Percentiles rank a stretch among this genome's conserved stretches.
Conservation (phyloP, 2,888 invertebrate genomes). For the Mesoligia furuncula region DNA sequence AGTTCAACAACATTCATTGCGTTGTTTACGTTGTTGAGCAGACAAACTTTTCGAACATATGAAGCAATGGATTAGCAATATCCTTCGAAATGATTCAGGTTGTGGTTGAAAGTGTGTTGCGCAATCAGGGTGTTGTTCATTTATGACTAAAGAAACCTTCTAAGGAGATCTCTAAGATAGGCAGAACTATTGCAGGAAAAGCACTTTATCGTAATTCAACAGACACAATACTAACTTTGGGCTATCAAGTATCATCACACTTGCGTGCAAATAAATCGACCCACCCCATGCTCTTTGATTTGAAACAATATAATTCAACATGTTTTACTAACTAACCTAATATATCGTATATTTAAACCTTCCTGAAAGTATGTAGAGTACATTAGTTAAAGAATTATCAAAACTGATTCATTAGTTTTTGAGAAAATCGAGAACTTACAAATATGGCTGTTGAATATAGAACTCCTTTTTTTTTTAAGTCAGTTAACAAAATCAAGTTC, state of each 20-base stretch:
- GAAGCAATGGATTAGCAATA: neutral
- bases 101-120: neutral
- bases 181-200: neutral
- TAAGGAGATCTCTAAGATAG: neutral
- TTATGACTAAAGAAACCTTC: neutral
- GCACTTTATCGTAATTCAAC: conserved; percentile 26
- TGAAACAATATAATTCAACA: too few relatives aligned
- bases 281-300: too few relatives aligned
- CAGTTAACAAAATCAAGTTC: too few relatives aligned
- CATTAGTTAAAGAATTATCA: too few relatives aligned
- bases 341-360: too few relatives aligned
- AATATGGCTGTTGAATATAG: too few relatives aligned
- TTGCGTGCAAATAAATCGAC: too few relatives aligned
- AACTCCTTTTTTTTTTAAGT: too few relatives aligned
- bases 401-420: too few relatives aligned
- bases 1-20: neutral
- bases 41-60: neutral
- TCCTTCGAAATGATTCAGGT: neutral
- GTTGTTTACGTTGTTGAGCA: neutral
- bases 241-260: conserved; percentile 10
- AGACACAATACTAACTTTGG: conserved; percentile 35
- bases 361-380: too few relatives aligned
- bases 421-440: too few relatives aligned
- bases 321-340: too few relatives aligned
- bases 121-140: neutral